Evolutionary conservation across 1,140 invertebrate species (phyloP).

Genomic region (Acromyrmex heyeri): DNA sequence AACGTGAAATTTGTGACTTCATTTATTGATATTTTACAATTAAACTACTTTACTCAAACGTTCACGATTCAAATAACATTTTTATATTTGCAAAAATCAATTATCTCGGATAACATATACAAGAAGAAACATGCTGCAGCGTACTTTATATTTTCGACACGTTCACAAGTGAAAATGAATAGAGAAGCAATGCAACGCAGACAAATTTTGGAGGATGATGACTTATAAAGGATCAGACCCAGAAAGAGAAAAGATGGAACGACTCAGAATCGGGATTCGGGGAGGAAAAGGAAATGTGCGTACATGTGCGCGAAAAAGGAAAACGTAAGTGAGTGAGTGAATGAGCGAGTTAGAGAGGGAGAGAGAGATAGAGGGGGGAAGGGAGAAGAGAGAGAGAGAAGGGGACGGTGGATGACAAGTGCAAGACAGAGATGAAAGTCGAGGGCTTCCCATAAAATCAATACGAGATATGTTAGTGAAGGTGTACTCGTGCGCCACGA

Average conservation of each 20-base stretch:
- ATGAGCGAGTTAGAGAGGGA: too few relatives aligned
- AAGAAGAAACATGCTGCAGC: constrained; percentile 1
- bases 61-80: background rate
- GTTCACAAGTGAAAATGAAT: constrained; percentile 15
- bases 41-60: background rate
- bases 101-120: constrained; percentile 7
- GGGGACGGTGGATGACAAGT: constrained; percentile 17
- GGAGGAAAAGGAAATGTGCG: constrained; percentile 62
- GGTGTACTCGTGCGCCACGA: constrained; percentile 69
- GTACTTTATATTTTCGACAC: constrained; percentile 42
- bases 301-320: constrained; percentile 54
- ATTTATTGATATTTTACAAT: background rate
- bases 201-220: constrained; percentile 19
- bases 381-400: background rate
- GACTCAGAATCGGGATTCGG: background rate
- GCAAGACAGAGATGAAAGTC: constrained; percentile 50
- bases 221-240: constrained; percentile 56
- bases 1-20: background rate
- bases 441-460: constrained; percentile 74
- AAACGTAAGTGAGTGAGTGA: constrained; percentile 23
- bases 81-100: constrained; percentile 25
- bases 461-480: constrained; percentile 72
- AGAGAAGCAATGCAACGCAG: constrained; percentile 14
- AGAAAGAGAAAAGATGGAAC: constrained; percentile 61
- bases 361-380: too few relatives aligned